A percentile compares a stretch with the other conserved stretches of the same genome.
Conservation (phyloP, 1,140 invertebrate genomes). For the Xylocopa sonorina region DNA sequence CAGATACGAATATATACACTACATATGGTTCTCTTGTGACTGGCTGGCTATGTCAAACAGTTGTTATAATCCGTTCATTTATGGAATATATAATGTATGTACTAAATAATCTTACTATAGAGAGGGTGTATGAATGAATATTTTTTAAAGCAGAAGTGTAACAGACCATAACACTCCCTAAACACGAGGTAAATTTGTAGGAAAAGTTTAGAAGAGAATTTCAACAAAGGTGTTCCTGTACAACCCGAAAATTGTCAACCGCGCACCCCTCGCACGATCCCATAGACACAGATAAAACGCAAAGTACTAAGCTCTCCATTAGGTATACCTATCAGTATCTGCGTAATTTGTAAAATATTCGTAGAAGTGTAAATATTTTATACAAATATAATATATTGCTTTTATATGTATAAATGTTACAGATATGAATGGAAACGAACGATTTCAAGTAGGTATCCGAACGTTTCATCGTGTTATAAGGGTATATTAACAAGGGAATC, state of each 20-base stretch:
- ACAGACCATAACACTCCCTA: too few relatives aligned
- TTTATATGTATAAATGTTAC: not conserved
- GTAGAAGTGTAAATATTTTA: too few relatives aligned
- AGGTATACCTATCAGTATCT: slow-evolving; percentile 58
- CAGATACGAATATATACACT: slow-evolving; percentile 89
- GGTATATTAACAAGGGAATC: slow-evolving; percentile 57
- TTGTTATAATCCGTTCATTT: slow-evolving; percentile 93
- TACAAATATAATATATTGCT: not conserved
- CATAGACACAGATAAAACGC: slow-evolving; percentile 72
- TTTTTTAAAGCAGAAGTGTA: too few relatives aligned
- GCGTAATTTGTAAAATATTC: too few relatives aligned
- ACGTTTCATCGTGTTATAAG: slow-evolving; percentile 57
- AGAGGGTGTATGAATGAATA: too few relatives aligned
- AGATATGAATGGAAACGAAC: slow-evolving; percentile 69
- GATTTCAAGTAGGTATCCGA: slow-evolving; percentile 51
- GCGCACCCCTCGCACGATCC: slow-evolving; percentile 73
- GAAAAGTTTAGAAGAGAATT: slow-evolving; percentile 89
- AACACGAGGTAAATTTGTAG: slow-evolving; percentile 76
- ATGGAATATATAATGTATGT: slow-evolving; percentile 93
- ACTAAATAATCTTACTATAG: too few relatives aligned
- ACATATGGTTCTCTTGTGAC: slow-evolving; percentile 91
- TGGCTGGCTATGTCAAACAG: slow-evolving; percentile 94
- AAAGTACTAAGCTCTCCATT: slow-evolving; percentile 64
- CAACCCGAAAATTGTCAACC: slow-evolving; percentile 78
- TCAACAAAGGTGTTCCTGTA: slow-evolving; percentile 84